These are phyloP conservation scores for Galagoides demidoff DNA, from an alignment of 2,797 vertebrate genomes.

Conservation along the genomic window DNA sequence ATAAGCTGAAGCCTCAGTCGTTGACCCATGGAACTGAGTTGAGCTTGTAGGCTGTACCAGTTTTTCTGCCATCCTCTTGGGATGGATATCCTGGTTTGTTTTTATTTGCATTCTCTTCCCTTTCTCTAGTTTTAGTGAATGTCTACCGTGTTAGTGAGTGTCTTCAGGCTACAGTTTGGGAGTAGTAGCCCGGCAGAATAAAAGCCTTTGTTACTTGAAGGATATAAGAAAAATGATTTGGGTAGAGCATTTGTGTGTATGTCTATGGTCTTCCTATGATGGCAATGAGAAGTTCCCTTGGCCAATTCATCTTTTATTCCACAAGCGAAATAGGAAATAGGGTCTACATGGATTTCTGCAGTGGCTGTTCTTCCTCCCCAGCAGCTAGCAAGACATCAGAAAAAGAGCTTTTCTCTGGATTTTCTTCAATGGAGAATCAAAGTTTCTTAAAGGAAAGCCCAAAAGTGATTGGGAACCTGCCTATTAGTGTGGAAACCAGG, in stretches of 20 bases:
- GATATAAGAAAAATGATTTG: not conserved
- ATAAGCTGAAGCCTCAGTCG: not conserved
- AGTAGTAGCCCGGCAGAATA: not conserved
- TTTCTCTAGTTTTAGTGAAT: not conserved
- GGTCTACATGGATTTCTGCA: not conserved
- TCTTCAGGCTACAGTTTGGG: not conserved
- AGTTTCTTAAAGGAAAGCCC: not conserved
- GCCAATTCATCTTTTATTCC: not conserved
- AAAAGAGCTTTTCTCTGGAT: not conserved
- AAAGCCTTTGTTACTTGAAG: not conserved
- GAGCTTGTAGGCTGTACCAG: not conserved
- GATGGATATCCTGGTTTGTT: not conserved
- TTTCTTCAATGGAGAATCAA: not conserved
- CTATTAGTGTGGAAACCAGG: not conserved
- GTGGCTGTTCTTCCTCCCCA: not conserved
- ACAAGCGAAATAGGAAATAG: not conserved
- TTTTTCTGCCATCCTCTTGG: not conserved
- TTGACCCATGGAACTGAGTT: not conserved
- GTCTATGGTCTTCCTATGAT: not conserved
- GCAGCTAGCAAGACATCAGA: not conserved
- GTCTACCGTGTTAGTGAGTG: not conserved
- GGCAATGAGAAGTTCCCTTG: not conserved
- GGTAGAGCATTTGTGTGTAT: not conserved
- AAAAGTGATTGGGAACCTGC: not conserved
- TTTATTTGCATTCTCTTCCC: not conserved